Percentiles rank a stretch among this genome's conserved stretches.
These are phyloP conservation scores for Cavia porcellus DNA, from an alignment of 2,113 vertebrate species.

Conservation along the genomic window DNA sequence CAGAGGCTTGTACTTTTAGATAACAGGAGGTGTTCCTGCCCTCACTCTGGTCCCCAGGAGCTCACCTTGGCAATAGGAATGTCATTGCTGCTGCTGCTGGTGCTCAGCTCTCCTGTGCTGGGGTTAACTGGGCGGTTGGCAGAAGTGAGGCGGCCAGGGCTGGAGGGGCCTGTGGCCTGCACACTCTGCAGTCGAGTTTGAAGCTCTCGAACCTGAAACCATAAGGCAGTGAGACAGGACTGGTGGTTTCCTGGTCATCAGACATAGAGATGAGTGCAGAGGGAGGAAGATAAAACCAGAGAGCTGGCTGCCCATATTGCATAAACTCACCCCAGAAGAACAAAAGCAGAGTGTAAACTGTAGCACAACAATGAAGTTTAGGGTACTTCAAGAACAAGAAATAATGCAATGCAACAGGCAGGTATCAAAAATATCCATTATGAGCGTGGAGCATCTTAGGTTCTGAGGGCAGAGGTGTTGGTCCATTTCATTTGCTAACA, in stretches of 20 bases:
- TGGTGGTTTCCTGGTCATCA: background rate
- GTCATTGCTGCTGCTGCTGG: constrained; percentile 95
- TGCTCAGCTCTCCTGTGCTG: constrained; percentile 94
- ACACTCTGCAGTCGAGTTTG: constrained; percentile 93
- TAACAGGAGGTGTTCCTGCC: background rate
- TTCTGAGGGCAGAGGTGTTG: background rate
- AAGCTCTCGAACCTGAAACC: constrained; percentile 92
- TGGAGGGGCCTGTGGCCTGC: constrained; percentile 90
- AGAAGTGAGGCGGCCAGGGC: constrained; percentile 90
- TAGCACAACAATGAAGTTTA: background rate
- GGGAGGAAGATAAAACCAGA: background rate
- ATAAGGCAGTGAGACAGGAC: background rate
- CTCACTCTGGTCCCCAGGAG: background rate
- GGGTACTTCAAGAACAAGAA: background rate
- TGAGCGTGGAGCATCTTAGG: background rate
- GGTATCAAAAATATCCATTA: background rate
- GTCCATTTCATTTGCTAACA: background rate
- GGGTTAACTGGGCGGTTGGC: constrained; percentile 91
- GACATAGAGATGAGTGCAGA: background rate
- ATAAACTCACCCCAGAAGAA: background rate
- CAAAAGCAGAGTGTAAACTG: background rate
- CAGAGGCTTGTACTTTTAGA: background rate
- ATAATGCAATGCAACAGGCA: background rate
- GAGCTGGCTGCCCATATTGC: background rate
- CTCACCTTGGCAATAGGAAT: constrained; percentile 94